A percentile compares a stretch with the other conserved stretches of the same genome.
phyloP scores from a whole-genome alignment of 2,113 vertebrate species.

The Tinamus guttatus region DNA sequence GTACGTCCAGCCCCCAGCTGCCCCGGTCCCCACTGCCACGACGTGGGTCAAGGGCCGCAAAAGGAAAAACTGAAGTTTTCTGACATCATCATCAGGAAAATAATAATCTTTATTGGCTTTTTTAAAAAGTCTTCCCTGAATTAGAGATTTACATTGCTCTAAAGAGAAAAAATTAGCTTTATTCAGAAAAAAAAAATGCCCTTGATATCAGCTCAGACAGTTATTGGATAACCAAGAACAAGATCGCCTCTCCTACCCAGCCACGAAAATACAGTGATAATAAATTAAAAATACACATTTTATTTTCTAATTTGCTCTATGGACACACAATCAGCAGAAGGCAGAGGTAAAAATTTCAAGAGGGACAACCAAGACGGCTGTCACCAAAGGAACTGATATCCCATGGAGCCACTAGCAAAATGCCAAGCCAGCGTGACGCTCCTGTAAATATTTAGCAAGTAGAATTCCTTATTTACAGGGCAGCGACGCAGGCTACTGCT shows the following conservation, averaged over 20 bases:
- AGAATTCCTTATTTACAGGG: slow-evolving; percentile 58
- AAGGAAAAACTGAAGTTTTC: too few relatives aligned
- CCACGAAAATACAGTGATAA: slow-evolving; percentile 7
- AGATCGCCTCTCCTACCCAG: neutral
- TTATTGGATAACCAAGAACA: slow-evolving; percentile 5
- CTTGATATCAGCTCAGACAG: slow-evolving; percentile 27
- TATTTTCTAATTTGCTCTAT: slow-evolving; percentile 30
- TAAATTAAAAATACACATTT: slow-evolving; percentile 28
- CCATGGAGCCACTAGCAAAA: slow-evolving; percentile 41
- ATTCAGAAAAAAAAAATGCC: slow-evolving; percentile 7
- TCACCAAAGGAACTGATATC: slow-evolving; percentile 57
- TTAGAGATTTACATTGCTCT: neutral
- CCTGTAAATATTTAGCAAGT: slow-evolving; percentile 36
- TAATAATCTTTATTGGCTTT: neutral
- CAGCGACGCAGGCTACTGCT: slow-evolving; percentile 65
- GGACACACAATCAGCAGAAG: neutral
- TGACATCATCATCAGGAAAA: neutral
- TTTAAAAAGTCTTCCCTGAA: slow-evolving; percentile 33
- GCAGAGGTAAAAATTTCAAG: neutral
- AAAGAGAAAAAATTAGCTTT: neutral
- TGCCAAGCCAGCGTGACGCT: neutral
- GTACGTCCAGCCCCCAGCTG: too few relatives aligned
- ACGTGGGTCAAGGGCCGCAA: too few relatives aligned
- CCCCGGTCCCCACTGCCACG: too few relatives aligned
- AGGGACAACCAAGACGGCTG: neutral